phyloP scores from a whole-genome alignment of 2,113 vertebrate species.

The Toxostoma redivivum region DNA sequence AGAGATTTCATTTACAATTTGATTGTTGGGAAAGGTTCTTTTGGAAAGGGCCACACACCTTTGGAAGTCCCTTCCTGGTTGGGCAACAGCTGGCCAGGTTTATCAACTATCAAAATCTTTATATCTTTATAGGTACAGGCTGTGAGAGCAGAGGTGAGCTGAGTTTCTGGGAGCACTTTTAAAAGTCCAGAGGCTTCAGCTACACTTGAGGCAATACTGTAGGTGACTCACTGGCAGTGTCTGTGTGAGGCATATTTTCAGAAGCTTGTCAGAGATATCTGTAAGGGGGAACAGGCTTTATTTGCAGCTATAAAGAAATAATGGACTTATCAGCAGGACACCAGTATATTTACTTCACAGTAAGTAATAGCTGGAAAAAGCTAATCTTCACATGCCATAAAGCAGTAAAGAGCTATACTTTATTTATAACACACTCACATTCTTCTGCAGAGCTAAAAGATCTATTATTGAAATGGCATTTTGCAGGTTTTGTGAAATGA shows the following conservation, averaged over 20 bases:
- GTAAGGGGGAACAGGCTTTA: background rate
- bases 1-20: background rate
- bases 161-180: background rate
- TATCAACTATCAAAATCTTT: background rate
- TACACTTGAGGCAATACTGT: background rate
- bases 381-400: background rate
- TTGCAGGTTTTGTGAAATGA: background rate
- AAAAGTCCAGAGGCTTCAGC: background rate
- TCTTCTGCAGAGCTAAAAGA: background rate
- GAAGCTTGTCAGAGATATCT: background rate
- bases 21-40: background rate
- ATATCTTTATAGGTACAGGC: background rate
- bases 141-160: background rate
- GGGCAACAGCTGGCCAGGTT: background rate
- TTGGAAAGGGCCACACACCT: background rate
- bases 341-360: background rate
- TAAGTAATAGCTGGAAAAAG: background rate
- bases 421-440: background rate
- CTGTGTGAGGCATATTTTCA: background rate
- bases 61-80: background rate
- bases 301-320: background rate
- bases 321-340: background rate
- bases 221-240: background rate
- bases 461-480: background rate
- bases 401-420: background rate